Evolutionary conservation across 1,140 invertebrate genomes (phyloP).

Genomic region (Periplaneta americana): DNA sequence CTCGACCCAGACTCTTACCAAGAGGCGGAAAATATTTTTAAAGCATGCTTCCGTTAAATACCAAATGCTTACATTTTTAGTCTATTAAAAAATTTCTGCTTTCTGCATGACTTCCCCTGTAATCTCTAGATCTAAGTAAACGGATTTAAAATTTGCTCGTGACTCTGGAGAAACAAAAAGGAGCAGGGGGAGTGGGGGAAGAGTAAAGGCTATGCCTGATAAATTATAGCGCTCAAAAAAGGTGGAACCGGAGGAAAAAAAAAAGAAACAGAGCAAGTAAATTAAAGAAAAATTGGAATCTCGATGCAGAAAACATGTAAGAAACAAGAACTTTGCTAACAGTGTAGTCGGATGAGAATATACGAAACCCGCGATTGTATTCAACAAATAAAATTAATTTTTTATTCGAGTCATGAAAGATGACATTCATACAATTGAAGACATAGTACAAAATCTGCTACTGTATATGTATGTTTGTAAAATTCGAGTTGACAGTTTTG

Average conservation of each 20-base stretch:
- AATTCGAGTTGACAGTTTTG: no score
- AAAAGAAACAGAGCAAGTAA: not conserved
- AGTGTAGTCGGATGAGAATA: no score
- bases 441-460: no score
- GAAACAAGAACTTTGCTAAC: no score
- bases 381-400: no score
- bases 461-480: no score
- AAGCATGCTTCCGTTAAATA: not conserved
- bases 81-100: not conserved
- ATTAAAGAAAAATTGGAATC: not conserved
- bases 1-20: not conserved
- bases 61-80: no score
- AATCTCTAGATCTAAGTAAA: not conserved
- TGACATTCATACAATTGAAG: no score
- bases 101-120: not conserved
- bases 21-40: not conserved
- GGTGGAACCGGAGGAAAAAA: not conserved
- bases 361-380: no score
- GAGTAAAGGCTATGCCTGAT: not conserved
- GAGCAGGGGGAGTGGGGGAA: no score
- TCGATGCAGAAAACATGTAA: not conserved
- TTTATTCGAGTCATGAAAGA: no score
- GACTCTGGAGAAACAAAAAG: not conserved
- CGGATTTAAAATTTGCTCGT: not conserved
- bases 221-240: not conserved